Evolutionary conservation across 2,888 invertebrate species (phyloP).

Genomic region (Teleiodes luculella): DNA sequence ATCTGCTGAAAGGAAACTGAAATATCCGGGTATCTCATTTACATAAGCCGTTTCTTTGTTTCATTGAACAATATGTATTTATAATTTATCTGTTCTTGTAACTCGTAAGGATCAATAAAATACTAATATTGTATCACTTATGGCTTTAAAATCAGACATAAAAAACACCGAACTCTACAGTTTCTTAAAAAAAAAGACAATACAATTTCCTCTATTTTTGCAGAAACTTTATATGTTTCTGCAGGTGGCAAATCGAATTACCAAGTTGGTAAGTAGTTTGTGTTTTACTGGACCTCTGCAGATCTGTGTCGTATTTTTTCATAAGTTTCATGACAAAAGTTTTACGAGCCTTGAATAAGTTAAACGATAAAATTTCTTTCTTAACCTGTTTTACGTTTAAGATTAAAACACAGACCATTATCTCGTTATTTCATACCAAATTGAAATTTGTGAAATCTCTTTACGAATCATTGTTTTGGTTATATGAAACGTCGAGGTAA

Average conservation of each 20-base stretch:
- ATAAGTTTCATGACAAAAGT: not conserved
- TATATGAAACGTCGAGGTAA: not conserved
- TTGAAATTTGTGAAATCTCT: not conserved
- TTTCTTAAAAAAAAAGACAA: not conserved
- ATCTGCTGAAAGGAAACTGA: not conserved
- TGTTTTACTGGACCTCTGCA: not conserved
- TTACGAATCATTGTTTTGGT: not conserved
- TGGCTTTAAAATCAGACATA: too few relatives aligned
- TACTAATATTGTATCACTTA: too few relatives aligned
- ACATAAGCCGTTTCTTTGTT: not conserved
- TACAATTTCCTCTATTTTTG: not conserved
- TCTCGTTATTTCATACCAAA: not conserved
- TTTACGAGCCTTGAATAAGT: not conserved
- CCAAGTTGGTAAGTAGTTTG: not conserved
- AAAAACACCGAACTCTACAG: not conserved
- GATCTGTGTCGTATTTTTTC: not conserved
- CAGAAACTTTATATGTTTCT: not conserved
- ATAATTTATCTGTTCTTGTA: too few relatives aligned
- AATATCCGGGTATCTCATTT: not conserved
- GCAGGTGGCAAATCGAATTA: conserved; percentile 2
- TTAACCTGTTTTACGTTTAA: not conserved
- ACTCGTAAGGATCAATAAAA: too few relatives aligned
- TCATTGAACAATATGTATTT: too few relatives aligned
- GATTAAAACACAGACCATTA: not conserved
- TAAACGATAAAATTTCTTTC: not conserved